Evolutionary conservation across 2,797 vertebrate species (phyloP), one percentile per base, ranked within the genome.

Genomic region (Crax fasciolata): DNA sequence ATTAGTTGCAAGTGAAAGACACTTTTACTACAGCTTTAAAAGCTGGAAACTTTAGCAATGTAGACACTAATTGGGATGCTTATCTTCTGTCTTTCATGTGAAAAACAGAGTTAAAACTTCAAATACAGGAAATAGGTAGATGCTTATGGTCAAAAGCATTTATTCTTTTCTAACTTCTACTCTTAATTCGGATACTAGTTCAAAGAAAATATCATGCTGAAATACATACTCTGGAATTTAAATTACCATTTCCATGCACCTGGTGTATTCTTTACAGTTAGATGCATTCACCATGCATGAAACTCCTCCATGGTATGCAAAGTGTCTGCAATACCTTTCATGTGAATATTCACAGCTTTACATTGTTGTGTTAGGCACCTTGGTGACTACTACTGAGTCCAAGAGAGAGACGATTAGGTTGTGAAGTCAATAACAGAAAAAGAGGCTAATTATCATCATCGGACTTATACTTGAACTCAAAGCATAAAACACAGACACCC

Each of bases 1-100:
- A 92, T 96, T 96, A 97, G 89, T 84, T 41, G 92, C 71, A 97
- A 84, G 86, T 82, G 85, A 97, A 97, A 96, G 81, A 54, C 93
- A 96, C 84, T 91, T 96, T 95, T 84, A 85, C 43, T 91, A 90
- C 41, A 77, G 70, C 51, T 75, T 84, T 96, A 83, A 83, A 78
- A 84, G 65, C 80, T 80, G 68, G 76, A 95, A 95, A 89, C 70
- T 72, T 72, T 21, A 81, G 49, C 84, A 88, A 96, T 87, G 87
- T 93, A 84, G 78, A 77, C 84, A 90, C 63, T 96, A 94, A 95
- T 25, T 66, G 84, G 71, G 76, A 21, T 32, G 80, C 35, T 94
- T 89, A 68, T 49, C 46, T 77, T 77, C 28, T 77, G 61, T 39
- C 49, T 96, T 96, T 90, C 65, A 66, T 85, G 51, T 83, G 63